Evolutionary conservation across 1,140 invertebrate species (phyloP), one percentile per base, ranked within the genome.

Genomic region (Ceratoteleas bidentatus): DNA sequence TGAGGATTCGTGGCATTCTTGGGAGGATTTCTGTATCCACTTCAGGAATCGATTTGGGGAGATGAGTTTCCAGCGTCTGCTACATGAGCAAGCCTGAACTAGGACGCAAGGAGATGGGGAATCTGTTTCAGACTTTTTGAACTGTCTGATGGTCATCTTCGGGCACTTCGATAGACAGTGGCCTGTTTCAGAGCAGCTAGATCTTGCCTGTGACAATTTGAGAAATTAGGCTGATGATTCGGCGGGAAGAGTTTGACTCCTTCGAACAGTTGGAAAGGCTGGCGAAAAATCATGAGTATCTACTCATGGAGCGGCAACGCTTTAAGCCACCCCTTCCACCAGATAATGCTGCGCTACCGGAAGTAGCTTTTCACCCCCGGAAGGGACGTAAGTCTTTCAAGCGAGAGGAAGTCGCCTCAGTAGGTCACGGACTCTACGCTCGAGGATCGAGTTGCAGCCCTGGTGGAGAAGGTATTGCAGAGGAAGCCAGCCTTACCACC

Each of bases 61-160:
- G 32, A 11, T 13, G 6, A 7, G 40, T 6, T 61, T 61, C 15
- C 40, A 61, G n/a, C 14, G 57, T 32, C 2, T 38, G 4, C 32
- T 61, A 7, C 8, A n/a, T 0, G 57, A 61, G 13, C 57, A 61
- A 33, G 57, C 57, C n/a, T 8, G 43, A 14, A 61, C 57, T n/a
- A 16, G 57, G 6, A 61, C 56, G 2, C 13, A 56, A 56, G 43
- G 43, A 6, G 5, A 13, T 4, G 43, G 13, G 10, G 43, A 45
- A 16, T 16, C 13, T 16, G 14, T 16, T 0, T 4, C 15, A 15
- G 14, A 50, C 10, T 50, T 16, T 50, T 5, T 50, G 6, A 50
- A 6, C 6, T 6, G 10, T 6, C 0, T 50, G 14, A 50, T 6
- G 10, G 16, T 11, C 0, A 50, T 50, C 9, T 50, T 50, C 0